Evolutionary conservation across 2,888 invertebrate genomes (phyloP).

Genomic region (Cantharis rufa): DNA sequence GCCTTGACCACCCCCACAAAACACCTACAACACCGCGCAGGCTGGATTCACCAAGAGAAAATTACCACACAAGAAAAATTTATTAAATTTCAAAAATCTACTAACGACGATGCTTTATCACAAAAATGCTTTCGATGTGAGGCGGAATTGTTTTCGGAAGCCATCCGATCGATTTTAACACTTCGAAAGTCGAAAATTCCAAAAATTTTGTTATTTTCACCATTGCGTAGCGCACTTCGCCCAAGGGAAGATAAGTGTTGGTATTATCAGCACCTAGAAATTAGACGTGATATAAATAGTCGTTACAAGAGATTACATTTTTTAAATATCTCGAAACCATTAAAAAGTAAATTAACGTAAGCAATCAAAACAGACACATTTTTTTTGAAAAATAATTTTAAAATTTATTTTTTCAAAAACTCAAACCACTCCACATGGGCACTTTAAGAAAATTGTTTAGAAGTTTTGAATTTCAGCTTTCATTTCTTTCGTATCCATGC

Average conservation of each 20-base stretch:
- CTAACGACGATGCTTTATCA: constrained; percentile 11
- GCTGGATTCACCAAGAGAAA: not conserved
- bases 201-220: constrained; percentile 29
- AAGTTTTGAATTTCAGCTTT: not conserved
- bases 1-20: constrained; percentile 30
- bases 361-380: not conserved
- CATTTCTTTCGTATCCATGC: not conserved
- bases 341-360: not conserved
- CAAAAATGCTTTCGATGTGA: constrained; percentile 16
- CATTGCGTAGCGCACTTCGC: constrained; percentile 28
- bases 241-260: not conserved
- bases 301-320: not conserved
- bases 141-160: constrained; percentile 22
- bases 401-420: not conserved
- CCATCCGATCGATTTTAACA: constrained; percentile 23
- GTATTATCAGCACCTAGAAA: not conserved
- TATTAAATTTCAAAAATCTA: not conserved
- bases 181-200: constrained; percentile 32
- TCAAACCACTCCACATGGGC: not conserved
- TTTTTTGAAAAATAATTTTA: not conserved
- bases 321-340: not conserved
- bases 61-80: not conserved
- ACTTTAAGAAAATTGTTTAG: not conserved
- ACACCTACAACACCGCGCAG: constrained; percentile 9
- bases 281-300: not conserved